Evolutionary conservation across 2,888 invertebrate species (phyloP).

Genomic region (Melanophora roralis): DNA sequence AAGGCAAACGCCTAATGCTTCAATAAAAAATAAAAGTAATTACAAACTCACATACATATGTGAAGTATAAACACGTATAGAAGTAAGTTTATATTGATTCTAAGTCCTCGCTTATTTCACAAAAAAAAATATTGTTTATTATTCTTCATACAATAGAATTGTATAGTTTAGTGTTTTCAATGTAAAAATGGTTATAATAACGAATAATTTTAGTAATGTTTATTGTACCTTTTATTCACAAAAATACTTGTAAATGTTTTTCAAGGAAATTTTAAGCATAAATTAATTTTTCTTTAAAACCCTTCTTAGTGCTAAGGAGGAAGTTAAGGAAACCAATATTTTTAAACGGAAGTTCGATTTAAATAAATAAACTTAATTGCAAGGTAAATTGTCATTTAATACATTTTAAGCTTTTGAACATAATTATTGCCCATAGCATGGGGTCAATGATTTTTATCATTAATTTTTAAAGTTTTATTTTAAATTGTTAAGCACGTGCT

Average conservation of each 20-base stretch:
- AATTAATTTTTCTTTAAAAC: too few relatives aligned
- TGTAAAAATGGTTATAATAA: too few relatives aligned
- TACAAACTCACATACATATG: too few relatives aligned
- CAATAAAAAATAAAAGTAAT: neutral
- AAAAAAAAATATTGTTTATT: too few relatives aligned
- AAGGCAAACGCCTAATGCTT: slow-evolving; percentile 3
- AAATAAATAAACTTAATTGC: slow-evolving; percentile 25
- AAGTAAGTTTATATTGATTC: too few relatives aligned
- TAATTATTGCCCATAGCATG: slow-evolving; percentile 21
- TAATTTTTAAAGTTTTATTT: slow-evolving; percentile 45
- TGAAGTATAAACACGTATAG: neutral
- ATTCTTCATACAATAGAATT: too few relatives aligned
- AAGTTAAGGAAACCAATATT: too few relatives aligned
- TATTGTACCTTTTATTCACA: neutral
- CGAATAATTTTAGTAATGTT: too few relatives aligned
- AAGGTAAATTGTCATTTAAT: slow-evolving; percentile 24
- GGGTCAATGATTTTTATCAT: slow-evolving; percentile 58
- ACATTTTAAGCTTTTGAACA: slow-evolving; percentile 11
- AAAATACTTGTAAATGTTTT: slow-evolving; percentile 22
- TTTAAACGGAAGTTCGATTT: slow-evolving; percentile 33
- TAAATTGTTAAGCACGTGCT: slow-evolving; percentile 56
- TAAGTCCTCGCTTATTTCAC: too few relatives aligned
- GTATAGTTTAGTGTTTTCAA: too few relatives aligned
- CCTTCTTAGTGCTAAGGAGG: too few relatives aligned
- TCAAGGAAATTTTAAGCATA: slow-evolving; percentile 29